Evolutionary conservation across 2,113 vertebrate species (phyloP).

Genomic region (Edolisoma coerulescens): DNA sequence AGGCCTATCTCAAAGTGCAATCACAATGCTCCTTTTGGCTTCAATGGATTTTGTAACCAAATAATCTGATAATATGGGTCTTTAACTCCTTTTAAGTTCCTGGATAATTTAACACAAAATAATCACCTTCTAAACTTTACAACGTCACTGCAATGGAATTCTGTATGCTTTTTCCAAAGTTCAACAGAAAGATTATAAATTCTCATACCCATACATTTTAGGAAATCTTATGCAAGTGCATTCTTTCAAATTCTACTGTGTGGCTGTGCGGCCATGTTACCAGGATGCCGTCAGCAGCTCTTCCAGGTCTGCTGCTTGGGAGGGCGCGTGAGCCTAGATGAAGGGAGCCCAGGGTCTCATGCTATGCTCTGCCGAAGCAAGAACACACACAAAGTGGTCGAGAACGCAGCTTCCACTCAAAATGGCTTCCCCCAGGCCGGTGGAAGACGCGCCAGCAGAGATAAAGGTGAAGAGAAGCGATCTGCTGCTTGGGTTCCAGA

Average conservation of each 20-base stretch:
- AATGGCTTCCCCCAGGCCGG: no score
- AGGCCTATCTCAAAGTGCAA: background rate
- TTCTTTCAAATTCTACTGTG: background rate
- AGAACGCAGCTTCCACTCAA: no score
- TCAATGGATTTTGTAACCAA: background rate
- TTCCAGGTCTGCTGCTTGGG: no score
- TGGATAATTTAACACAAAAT: background rate
- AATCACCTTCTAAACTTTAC: background rate
- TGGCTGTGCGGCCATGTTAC: no score
- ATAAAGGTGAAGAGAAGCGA: no score
- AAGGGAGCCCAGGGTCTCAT: no score
- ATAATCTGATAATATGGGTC: background rate
- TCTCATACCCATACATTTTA: background rate
- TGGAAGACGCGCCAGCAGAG: no score
- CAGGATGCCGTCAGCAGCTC: no score
- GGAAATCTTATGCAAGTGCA: background rate
- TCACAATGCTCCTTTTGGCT: background rate
- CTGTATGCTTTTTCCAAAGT: background rate
- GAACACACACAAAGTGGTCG: no score
- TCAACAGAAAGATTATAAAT: background rate
- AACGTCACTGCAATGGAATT: background rate
- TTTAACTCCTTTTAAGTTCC: background rate
- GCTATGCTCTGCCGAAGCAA: no score
- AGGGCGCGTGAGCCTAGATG: no score
- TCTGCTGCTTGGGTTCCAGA: no score